Evolutionary conservation across 2,888 invertebrate genomes (phyloP), one percentile per base, ranked within the genome.

Genomic region (Chloromyia formosa): DNA sequence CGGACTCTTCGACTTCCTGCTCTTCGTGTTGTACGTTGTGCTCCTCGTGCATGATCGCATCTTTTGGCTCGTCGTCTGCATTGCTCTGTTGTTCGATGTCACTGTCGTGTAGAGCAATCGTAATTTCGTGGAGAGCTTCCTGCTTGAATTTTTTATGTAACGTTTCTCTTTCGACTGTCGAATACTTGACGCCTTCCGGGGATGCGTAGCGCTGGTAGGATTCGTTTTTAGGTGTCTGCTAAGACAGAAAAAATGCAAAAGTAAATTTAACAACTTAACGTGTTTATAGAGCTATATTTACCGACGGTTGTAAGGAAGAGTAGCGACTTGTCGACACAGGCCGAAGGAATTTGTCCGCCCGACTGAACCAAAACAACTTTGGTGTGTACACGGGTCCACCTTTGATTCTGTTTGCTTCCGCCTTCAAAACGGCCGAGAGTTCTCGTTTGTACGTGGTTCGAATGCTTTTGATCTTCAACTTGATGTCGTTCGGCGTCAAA

Each of bases 391-490:
- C 16, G 1, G 60, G 60, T 49, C n/a, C 49, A 23, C 35, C 62
- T 18, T 74, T 74, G 18, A 77, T 73, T 20, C 73, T 3, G 23
- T 20, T 49, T 7, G 75, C 71, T 56, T 71, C 54, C 80, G 80
- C 78, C 23, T 81, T 81, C 74, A 79, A 78, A 40, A 84, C 75
- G 16, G 81, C 78, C n/a, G 81, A 79, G 42, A 83, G 73, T 78
- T 84, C 82, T 74, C 83, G 83, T 27, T 82, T 81, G 75, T 84
- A 84, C 40, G 83, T 84, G 1, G 84, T 84, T 71, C 84, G 80
- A n/a, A 85, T 81, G 20, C 82, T 83, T 75, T 85, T 85, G 7
- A 85, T 83, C 80, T 85, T 85, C 1, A 83, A 76, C 71, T 84
- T 84, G 1, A 85, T 80, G 77, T 83, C 83, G 54, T 80, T 77